Evolutionary conservation across 1,140 invertebrate species (phyloP), one percentile per base, ranked within the genome.

Genomic region (Coboldia fuscipes): DNA sequence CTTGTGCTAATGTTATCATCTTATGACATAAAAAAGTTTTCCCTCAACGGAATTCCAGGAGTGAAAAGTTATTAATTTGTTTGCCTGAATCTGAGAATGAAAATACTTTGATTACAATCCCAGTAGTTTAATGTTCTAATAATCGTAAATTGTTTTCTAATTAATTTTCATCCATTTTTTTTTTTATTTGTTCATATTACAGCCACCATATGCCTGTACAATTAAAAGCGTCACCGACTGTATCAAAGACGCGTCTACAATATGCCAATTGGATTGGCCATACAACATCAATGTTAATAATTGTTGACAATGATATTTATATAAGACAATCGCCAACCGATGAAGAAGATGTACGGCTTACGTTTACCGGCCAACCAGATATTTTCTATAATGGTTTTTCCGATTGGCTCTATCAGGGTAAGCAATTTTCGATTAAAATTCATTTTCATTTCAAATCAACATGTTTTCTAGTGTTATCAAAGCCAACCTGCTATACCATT

Each of bases 371-470:
- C 1, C 45, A 65, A 26, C 68, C 75, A 3, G 78, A 75, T 18
- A 48, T 72, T 17, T 63, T 89, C 27, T 92, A 81, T 59, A 92
- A 93, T 57, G 88, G 86, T 16, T 68, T 93, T 16, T 82, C 86
- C 1, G 86, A 93, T 56, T 94, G 84, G 84, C 54, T 92, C 2
- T 93, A 94, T 58, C 85, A 90, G 68, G 80, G 80, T 83, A 58
- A 44, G 27, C 14, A 9, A n/a, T n/a, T n/a, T n/a, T n/a, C n/a
- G n/a, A n/a, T n/a, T 30, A 24, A 24, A n/a, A n/a, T 24, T 24
- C 3, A 6, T 8, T 30, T 8, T 7, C 14, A 7, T 30, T 30
- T 24, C 13, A 24, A 10, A 27, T 10, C 12, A 21, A 13, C 19
- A 27, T 30, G 7, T 30, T 4, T 36, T 7, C 12, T 13, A 4